phyloP scores from a whole-genome alignment of 2,113 vertebrate species.

The Saguinus imperator region DNA sequence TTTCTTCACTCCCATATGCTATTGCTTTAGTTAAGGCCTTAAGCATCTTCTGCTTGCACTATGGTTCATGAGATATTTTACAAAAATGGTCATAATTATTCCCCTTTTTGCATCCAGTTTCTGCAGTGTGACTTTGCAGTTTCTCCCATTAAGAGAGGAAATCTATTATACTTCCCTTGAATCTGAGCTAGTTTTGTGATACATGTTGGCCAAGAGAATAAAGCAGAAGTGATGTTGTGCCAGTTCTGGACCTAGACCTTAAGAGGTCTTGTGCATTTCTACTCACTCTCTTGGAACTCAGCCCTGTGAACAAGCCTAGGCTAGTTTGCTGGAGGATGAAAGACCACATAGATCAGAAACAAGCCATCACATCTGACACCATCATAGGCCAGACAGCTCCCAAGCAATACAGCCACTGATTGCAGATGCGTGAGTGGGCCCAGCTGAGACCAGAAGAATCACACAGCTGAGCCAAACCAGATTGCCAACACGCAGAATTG shows the following conservation, averaged over 20 bases:
- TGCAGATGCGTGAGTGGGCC: not conserved
- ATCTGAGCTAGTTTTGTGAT: not conserved
- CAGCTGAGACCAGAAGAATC: not conserved
- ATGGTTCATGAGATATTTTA: not conserved
- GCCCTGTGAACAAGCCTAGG: not conserved
- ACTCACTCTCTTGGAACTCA: not conserved
- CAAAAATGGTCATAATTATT: not conserved
- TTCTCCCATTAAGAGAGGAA: not conserved
- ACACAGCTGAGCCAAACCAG: not conserved
- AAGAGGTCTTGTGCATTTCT: not conserved
- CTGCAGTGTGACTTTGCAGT: not conserved
- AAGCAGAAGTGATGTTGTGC: not conserved
- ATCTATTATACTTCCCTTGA: not conserved
- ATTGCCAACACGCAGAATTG: not conserved
- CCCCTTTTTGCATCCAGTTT: not conserved
- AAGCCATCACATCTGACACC: not conserved
- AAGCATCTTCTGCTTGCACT: not conserved
- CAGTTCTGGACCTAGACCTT: not conserved
- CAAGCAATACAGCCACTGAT: not conserved
- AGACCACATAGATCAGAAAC: conserved; percentile 8
- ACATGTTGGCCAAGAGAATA: not conserved
- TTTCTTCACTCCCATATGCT: not conserved
- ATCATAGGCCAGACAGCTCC: not conserved
- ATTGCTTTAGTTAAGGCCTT: not conserved
- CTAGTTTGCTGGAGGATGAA: not conserved